Evolutionary conservation across 2,113 vertebrate species (phyloP).

Genomic region (Ornithorhynchus anatinus): DNA sequence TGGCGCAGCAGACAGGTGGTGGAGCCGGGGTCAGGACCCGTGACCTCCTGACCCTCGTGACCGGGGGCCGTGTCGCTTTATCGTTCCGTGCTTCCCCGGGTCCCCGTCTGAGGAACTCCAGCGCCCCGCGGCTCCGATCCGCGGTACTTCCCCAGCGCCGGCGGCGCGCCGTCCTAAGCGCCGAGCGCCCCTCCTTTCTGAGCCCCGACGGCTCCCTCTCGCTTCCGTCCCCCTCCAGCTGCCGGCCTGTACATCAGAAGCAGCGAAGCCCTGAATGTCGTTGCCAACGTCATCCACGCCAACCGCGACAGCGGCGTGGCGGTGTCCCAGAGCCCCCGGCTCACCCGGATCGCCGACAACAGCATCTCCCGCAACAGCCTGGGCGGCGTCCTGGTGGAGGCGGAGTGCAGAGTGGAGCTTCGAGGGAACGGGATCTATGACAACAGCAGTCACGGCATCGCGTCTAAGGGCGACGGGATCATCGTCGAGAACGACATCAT

Average conservation of each 20-base stretch:
- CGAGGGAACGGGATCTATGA: slow-evolving; percentile 87
- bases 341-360: slow-evolving; percentile 82
- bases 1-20: no score
- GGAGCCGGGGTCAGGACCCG: no score
- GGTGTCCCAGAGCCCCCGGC: slow-evolving; percentile 83
- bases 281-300: slow-evolving; percentile 81
- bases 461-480: slow-evolving; percentile 80
- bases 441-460: slow-evolving; percentile 81
- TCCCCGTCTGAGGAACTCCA: no score
- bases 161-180: neutral
- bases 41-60: no score
- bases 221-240: slow-evolving; percentile 60
- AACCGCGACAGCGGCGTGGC: slow-evolving; percentile 78
- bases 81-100: no score
- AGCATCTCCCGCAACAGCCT: slow-evolving; percentile 82
- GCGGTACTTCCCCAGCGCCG: neutral
- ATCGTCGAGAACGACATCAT: slow-evolving; percentile 88
- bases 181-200: neutral
- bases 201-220: neutral
- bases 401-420: slow-evolving; percentile 83
- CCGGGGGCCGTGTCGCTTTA: no score
- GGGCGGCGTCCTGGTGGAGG: slow-evolving; percentile 80
- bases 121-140: no score
- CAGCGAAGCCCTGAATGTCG: slow-evolving; percentile 80
- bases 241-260: slow-evolving; percentile 88